Conservation (phyloP, 2,113 vertebrate species). For the Monarcha castaneiventris region DNA sequence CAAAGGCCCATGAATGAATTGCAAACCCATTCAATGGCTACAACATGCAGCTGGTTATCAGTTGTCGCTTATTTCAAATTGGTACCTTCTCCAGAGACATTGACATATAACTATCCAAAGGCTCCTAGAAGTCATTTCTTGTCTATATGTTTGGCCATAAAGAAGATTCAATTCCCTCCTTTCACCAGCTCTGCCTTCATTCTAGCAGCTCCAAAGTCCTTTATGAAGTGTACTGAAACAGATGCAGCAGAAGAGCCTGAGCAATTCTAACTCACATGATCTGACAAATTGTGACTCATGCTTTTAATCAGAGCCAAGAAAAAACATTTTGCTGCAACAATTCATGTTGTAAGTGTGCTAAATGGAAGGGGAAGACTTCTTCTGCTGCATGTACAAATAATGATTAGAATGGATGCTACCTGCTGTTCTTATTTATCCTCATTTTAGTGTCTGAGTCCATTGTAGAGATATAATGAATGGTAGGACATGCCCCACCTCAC, state of each 20-base stretch:
- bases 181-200: not conserved
- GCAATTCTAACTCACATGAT: not conserved
- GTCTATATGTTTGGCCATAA: not conserved
- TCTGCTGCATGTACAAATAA: slow-evolving; percentile 27
- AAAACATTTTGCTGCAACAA: slow-evolving; percentile 29
- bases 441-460: not conserved
- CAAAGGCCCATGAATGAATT: not conserved
- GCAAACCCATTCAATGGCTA: not conserved
- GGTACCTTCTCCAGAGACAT: not conserved
- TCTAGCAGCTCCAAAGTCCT: not conserved
- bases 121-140: not conserved
- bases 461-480: not conserved
- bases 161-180: slow-evolving; percentile 29
- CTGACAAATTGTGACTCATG: slow-evolving; percentile 42
- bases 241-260: not conserved
- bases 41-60: not conserved
- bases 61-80: not conserved
- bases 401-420: not conserved
- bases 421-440: not conserved
- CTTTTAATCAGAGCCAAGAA: slow-evolving; percentile 52
- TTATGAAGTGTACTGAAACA: not conserved
- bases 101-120: not conserved
- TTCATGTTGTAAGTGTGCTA: not conserved
- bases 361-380: not conserved
- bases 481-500: not conserved